Base-by-base conservation (phyloP, 2,113 vertebrate species). In the Percina caprodes region DNA sequence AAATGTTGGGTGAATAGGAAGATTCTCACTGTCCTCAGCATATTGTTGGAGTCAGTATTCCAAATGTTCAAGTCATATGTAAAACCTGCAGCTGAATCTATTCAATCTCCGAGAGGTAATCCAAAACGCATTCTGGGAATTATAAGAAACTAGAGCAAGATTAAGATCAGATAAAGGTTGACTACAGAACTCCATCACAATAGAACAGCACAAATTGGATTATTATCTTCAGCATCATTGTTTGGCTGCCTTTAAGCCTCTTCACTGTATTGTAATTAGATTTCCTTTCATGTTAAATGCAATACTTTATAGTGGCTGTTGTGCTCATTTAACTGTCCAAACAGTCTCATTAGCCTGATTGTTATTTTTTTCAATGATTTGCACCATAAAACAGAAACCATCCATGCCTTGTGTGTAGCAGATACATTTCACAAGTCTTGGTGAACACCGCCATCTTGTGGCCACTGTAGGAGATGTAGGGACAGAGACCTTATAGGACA, bases 371-470 rank as follows among this genome's bases (percentile, higher is more conserved):
- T 23, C 26, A 78, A 35, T 60, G 14, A 60, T 69, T 8, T 66
- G 21, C 39, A 65, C 11, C 2, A 13, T 60, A 12, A 12, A 65
- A 7, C 23, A 46, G 52, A 42, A 56, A 26, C 0, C 5, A 6
- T 33, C 30, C 16, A 48, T 23, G 0, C 19, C 6, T 10, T 14
- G 13, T 30, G 42, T 39, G 35, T 23, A 24, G 9, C 16, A 0
- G 0, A 2, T 18, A 46, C 14, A 15, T 19, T 35, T 7, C 23
- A 16, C 14, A 73, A 30, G 7, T 11, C 35, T 19, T 90, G 52
- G 82, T 83, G 42, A 77, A 88, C 56, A 65, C 48, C 52, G 33
- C 85, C 93, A 91, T 80, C 93, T 79, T 54, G 84, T 94, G 94
- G 90, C 56, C 9, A 21, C 14, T 48, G 1, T 51, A 4, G 19